phyloP scores from a whole-genome alignment of 2,888 invertebrate species.

The Biston betularia region DNA sequence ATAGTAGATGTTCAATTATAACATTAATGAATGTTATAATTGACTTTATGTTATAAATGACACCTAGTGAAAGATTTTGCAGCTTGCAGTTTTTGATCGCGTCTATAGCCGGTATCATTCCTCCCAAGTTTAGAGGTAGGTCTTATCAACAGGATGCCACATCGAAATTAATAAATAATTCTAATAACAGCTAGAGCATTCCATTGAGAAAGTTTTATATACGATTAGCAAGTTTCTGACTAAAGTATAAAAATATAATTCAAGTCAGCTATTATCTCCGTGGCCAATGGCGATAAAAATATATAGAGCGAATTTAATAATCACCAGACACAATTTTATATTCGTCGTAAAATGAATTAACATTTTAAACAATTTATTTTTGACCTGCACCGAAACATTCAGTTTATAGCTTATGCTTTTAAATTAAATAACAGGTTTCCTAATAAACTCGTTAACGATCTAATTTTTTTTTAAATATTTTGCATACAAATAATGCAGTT shows the following conservation, averaged over 20 bases:
- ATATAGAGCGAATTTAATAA: conserved; percentile 23
- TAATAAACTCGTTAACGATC: conserved; percentile 8
- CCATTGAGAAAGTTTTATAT: too few relatives aligned
- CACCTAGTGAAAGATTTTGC: too few relatives aligned
- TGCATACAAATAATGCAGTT: not conserved
- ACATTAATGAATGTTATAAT: too few relatives aligned
- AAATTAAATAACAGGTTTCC: conserved; percentile 14
- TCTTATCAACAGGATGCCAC: too few relatives aligned
- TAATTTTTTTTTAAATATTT: not conserved
- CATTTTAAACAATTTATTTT: conserved; percentile 20
- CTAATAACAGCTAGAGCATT: too few relatives aligned
- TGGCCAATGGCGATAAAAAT: conserved; percentile 23
- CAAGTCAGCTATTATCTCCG: conserved; percentile 21
- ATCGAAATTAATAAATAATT: too few relatives aligned
- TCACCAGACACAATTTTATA: conserved; percentile 15
- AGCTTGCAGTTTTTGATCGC: too few relatives aligned
- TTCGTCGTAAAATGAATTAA: conserved; percentile 20
- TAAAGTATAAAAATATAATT: conserved; percentile 3
- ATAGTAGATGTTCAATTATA: too few relatives aligned
- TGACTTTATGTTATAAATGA: too few relatives aligned
- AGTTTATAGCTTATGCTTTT: not conserved
- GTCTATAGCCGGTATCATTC: too few relatives aligned
- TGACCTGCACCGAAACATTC: not conserved
- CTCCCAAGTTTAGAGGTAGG: too few relatives aligned
- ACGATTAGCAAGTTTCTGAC: too few relatives aligned